Conservation (phyloP, 2,113 vertebrate species). For the Marmota flaviventris region DNA sequence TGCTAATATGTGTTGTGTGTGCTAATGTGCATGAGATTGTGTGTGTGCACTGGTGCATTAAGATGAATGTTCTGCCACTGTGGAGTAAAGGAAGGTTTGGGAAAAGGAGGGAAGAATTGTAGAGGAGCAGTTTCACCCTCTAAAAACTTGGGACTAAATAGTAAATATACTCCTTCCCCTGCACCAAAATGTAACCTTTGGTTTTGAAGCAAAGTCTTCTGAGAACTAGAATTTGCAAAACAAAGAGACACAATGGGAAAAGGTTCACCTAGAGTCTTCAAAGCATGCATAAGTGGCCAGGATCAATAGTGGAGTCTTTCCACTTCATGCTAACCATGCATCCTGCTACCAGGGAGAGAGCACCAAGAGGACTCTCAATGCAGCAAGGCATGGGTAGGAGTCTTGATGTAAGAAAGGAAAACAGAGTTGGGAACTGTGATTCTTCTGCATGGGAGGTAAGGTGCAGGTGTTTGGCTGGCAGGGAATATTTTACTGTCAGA, state of each 20-base stretch:
- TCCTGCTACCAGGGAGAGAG: not conserved
- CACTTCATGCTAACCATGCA: not conserved
- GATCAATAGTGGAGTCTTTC: fast-evolving
- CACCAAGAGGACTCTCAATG: not conserved
- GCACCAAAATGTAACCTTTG: not conserved
- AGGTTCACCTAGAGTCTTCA: not conserved
- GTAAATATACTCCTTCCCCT: not conserved
- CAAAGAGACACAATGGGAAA: not conserved
- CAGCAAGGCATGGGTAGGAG: not conserved
- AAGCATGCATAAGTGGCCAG: too few species aligned
- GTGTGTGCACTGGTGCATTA: fast-evolving
- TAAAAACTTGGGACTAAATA: not conserved
- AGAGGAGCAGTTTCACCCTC: not conserved
- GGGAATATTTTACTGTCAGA: conserved; percentile 61
- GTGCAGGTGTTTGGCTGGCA: conserved; percentile 62
- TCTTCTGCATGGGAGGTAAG: conserved; percentile 36
- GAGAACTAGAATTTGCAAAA: not conserved
- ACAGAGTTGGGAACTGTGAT: not conserved
- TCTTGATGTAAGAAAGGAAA: not conserved
- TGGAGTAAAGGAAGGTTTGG: not conserved
- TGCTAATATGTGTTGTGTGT: too few species aligned
- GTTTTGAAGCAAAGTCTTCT: not conserved
- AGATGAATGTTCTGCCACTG: not conserved
- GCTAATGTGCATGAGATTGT: fast-evolving
- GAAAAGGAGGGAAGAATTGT: not conserved